A percentile compares a stretch with the other conserved stretches of the same genome.
Evolutionary conservation across 2,888 invertebrate species (phyloP).

Genomic region (Parnassius mnemosyne): DNA sequence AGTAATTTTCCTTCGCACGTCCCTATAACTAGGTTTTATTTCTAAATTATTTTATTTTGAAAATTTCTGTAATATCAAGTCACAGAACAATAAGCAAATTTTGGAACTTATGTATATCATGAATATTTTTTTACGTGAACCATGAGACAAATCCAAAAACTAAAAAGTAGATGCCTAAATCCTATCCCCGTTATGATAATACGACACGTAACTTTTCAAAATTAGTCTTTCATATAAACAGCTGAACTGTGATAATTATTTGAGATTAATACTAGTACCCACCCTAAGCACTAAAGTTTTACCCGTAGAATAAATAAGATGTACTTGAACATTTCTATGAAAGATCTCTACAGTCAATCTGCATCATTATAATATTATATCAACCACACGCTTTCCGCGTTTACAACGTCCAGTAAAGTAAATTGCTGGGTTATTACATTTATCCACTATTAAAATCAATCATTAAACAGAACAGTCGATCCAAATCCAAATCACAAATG

Average conservation of each 20-base stretch:
- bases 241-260: slow-evolving; percentile 36
- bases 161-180: slow-evolving; percentile 3
- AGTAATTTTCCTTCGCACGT: slow-evolving; percentile 15
- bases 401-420: no score
- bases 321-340: slow-evolving; percentile 16
- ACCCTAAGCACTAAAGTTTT: slow-evolving; percentile 17
- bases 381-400: no score
- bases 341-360: slow-evolving; percentile 27
- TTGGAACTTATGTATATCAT: no score
- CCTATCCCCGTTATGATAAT: slow-evolving; percentile 1
- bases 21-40: slow-evolving; percentile 20
- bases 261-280: slow-evolving; percentile 23
- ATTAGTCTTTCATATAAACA: slow-evolving; percentile 26
- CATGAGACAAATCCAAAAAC: slow-evolving; percentile 1
- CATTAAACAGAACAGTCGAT: no score
- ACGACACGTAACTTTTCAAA: slow-evolving; percentile 1
- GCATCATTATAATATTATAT: slow-evolving; percentile 22
- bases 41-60: not conserved
- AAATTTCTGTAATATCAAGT: no score
- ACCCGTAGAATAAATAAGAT: slow-evolving; percentile 21
- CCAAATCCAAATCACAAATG: no score
- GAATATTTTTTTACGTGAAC: no score
- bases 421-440: no score
- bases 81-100: no score
- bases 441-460: no score